phyloP scores from a whole-genome alignment of 2,888 invertebrate genomes.

The Cataglyphis albicans region DNA sequence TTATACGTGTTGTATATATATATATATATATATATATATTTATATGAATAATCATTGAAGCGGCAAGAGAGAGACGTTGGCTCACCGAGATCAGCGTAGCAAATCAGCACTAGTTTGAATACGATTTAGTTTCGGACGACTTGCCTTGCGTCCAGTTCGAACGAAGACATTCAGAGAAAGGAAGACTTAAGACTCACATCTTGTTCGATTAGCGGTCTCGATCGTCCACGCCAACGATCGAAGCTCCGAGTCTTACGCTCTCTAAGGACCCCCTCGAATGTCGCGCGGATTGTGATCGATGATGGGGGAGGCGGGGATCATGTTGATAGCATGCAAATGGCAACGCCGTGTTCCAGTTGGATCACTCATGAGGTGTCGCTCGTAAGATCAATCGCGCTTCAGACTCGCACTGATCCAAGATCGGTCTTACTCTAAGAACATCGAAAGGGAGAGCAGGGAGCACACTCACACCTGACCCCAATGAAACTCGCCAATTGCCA shows the following conservation, averaged over 20 bases:
- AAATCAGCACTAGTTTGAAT: constrained; percentile 33
- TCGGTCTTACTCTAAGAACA: constrained; percentile 79
- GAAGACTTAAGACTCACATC: constrained; percentile 45
- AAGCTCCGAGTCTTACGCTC: constrained; percentile 34
- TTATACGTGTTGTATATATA: not conserved
- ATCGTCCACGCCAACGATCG: constrained; percentile 40
- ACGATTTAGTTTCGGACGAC: constrained; percentile 66
- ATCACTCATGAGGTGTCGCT: constrained; percentile 83
- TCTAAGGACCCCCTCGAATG: constrained; percentile 30
- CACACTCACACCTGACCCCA: constrained; percentile 86
- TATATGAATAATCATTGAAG: constrained; percentile 17
- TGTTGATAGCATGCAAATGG: constrained; percentile 78
- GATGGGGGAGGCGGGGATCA: constrained; percentile 64
- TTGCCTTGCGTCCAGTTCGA: constrained; percentile 77
- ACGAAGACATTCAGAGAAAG: constrained; percentile 63
- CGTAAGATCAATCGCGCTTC: constrained; percentile 74
- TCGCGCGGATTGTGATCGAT: constrained; percentile 47
- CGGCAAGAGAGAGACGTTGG: constrained; percentile 41
- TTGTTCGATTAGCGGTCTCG: constrained; percentile 27
- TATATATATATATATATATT: not conserved
- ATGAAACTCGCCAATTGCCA: constrained; percentile 85
- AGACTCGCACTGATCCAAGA: constrained; percentile 67
- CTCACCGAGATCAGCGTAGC: constrained; percentile 34
- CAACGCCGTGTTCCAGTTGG: constrained; percentile 82
- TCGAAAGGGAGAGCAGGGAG: constrained; percentile 82